Evolutionary conservation across 2,797 vertebrate species (phyloP).

Genomic region (Tokudaia muenninki): DNA sequence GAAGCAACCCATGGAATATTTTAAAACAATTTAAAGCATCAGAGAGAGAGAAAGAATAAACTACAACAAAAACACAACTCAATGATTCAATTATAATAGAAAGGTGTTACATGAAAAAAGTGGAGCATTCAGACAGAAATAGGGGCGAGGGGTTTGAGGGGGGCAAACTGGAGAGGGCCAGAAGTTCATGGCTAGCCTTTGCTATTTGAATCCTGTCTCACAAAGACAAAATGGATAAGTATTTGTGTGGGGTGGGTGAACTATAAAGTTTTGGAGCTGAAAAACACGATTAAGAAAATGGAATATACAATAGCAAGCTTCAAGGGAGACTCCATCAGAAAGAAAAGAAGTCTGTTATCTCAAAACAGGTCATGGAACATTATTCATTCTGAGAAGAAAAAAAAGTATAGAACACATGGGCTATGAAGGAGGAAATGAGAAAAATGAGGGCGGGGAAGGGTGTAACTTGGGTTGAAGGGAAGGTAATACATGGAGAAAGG

Average conservation of each 20-base stretch:
- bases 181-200: not conserved
- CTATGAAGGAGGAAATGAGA: not conserved
- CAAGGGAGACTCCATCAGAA: not conserved
- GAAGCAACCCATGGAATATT: not conserved
- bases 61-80: not conserved
- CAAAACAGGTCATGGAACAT: not conserved
- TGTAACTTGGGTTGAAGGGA: not conserved
- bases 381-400: not conserved
- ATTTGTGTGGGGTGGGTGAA: accelerated
- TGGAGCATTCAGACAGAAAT: not conserved
- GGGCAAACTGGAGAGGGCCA: not conserved
- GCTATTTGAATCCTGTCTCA: not conserved
- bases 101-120: not conserved
- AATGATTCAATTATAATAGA: not conserved
- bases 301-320: not conserved
- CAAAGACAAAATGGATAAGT: not conserved
- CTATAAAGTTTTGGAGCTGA: not conserved
- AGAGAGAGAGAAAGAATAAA: too few relatives aligned
- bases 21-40: not conserved
- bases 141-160: too few relatives aligned
- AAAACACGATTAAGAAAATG: not conserved
- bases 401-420: not conserved
- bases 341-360: not conserved
- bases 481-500: not conserved
- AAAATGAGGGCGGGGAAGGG: not conserved